A percentile compares a stretch with the other conserved stretches of the same genome.
Evolutionary conservation across 2,113 vertebrate genomes (phyloP).

Genomic region (Neoarius graeffei): DNA sequence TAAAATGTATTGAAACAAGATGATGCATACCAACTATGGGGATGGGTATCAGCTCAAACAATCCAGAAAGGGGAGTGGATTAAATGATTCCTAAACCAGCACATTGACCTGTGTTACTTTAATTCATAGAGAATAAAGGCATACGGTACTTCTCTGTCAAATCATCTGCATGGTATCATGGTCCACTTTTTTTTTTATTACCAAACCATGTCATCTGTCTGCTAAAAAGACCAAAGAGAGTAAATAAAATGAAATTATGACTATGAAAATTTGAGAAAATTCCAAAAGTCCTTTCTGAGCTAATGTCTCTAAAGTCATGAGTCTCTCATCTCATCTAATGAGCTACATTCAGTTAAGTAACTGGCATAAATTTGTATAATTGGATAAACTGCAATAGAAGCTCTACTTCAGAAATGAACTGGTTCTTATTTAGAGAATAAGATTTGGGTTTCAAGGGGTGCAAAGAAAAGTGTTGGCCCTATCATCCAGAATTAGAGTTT

Average conservation of each 20-base stretch:
- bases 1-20: too few relatives aligned
- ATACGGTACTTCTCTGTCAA: background rate
- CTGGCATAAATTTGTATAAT: background rate
- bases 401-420: background rate
- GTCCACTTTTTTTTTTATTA: background rate
- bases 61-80: too few relatives aligned
- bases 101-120: too few relatives aligned
- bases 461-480: background rate
- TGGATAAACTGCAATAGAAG: background rate
- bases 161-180: background rate
- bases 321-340: background rate
- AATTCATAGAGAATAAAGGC: background rate
- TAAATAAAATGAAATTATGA: too few relatives aligned
- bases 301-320: background rate
- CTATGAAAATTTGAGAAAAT: too few relatives aligned
- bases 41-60: too few relatives aligned
- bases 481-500: too few relatives aligned
- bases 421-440: too few relatives aligned
- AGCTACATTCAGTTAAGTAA: background rate
- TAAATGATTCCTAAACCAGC: too few relatives aligned
- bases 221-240: too few relatives aligned
- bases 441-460: background rate
- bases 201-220: background rate
- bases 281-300: background rate
- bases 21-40: too few relatives aligned